Conservation (phyloP, 53 echinoderm and acorn worm species). For the Stichopus horrens region DNA sequence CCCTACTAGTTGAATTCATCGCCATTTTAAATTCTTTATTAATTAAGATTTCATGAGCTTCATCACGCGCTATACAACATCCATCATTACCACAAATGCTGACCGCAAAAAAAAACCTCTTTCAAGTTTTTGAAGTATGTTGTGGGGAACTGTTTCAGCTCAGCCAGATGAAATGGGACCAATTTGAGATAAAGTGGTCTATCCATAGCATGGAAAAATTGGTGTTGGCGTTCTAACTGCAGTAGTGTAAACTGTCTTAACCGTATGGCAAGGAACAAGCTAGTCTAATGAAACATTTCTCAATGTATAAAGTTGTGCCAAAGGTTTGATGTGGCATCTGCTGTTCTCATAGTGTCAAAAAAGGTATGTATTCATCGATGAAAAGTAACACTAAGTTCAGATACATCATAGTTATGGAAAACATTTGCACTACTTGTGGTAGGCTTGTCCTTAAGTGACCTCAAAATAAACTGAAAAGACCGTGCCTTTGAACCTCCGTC, state of each 20-base stretch:
- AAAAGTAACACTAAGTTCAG: too few species aligned
- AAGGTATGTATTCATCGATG: too few species aligned
- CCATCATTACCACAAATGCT: slow-evolving; percentile 56
- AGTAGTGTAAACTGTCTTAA: background rate
- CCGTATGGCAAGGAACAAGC: background rate
- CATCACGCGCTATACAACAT: slow-evolving; percentile 62
- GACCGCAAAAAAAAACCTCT: slow-evolving; percentile 61
- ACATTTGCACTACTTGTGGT: too few species aligned
- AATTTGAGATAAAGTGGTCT: slow-evolving; percentile 6
- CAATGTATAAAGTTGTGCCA: slow-evolving; percentile 22
- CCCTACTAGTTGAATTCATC: slow-evolving; percentile 42
- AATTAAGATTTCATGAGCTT: slow-evolving; percentile 69
- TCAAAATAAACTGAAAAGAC: too few species aligned
- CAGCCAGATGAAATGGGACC: slow-evolving; percentile 44
- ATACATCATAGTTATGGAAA: too few species aligned
- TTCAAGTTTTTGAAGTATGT: slow-evolving; percentile 28
- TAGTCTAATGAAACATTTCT: background rate
- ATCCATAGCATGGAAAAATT: slow-evolving; percentile 18
- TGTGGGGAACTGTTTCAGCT: slow-evolving; percentile 34
- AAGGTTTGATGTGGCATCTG: slow-evolving; percentile 39
- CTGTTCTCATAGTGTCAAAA: background rate
- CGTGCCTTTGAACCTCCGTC: too few species aligned
- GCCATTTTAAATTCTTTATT: slow-evolving; percentile 61
- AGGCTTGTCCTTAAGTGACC: too few species aligned
- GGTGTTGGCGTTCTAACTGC: slow-evolving; percentile 11